Evolutionary conservation across 2,113 vertebrate species (phyloP), one percentile per base, ranked within the genome.

Genomic region (Pluvialis apricaria): DNA sequence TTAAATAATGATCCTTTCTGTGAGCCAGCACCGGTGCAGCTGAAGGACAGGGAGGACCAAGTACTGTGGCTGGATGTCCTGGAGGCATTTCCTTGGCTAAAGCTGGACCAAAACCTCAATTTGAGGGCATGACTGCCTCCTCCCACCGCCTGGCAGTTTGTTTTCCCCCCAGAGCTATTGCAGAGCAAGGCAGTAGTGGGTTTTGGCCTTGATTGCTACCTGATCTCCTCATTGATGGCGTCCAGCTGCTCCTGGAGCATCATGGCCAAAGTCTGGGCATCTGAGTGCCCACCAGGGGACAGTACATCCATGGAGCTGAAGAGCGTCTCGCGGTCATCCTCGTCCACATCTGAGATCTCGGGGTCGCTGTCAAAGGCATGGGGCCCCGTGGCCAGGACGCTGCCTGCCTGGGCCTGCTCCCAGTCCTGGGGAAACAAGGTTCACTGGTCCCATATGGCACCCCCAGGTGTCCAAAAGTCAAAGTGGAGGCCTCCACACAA

Each of bases 171-270:
- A 0, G 34, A 84, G 21, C 17, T 47, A 34, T 18, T 71, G 78
- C 60, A 60, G 60, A 55, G 38, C 38, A 54, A 77, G n/a, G 69
- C 28, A 51, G 22, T 1, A 13, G 5, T 24, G 38, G 17, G 18
- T 31, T 86, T 64, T 70, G 84, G 40, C 42, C 38, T 13, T 0
- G 15, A 18, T 62, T 11, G 5, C 52, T 96, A 99, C 99, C 99
- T 99, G 97, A 99, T 99, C 98, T 99, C 99, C 92, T 99, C 98
- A 0, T 99, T 99, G 98, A 99, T 99, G 89, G 99, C 99, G 44
- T 99, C 99, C 68, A 99, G 98, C 96, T 99, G 99, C 97, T 99
- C 98, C 96, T 99, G 99, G 45, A 99, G 98, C 99, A 99, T 99
- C 94, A 99, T 98, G 75, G 99, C 99, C 52, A 99, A 96, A 1